Evolutionary conservation across 1,140 invertebrate genomes (phyloP).

Genomic region (Protaetia brevitarsis): DNA sequence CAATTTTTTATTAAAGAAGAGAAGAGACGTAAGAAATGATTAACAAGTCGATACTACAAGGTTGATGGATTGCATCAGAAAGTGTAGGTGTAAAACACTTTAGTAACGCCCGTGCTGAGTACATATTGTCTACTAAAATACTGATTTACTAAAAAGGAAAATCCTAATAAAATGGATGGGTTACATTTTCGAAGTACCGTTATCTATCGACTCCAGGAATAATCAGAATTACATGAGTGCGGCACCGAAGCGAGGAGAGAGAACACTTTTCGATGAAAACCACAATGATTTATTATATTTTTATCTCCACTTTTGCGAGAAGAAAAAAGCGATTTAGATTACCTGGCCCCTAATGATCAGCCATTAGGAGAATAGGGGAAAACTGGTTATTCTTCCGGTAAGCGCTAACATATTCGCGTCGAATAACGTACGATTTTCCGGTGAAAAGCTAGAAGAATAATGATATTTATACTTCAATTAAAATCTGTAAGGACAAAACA

Average conservation of each 20-base stretch:
- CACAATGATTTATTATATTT: slow-evolving; percentile 43
- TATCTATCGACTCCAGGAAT: slow-evolving; percentile 33
- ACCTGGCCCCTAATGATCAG: slow-evolving; percentile 41
- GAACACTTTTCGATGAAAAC: slow-evolving; percentile 26
- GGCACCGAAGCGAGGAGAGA: slow-evolving; percentile 21
- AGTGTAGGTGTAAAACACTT: no score
- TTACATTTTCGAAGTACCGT: slow-evolving; percentile 25
- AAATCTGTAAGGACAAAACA: background rate
- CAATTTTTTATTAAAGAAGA: no score
- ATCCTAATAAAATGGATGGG: slow-evolving; percentile 3
- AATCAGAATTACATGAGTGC: slow-evolving; percentile 39
- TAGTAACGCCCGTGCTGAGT: no score
- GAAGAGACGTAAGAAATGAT: no score
- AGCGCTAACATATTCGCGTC: slow-evolving; percentile 4
- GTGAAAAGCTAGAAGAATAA: background rate
- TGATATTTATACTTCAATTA: slow-evolving; percentile 2
- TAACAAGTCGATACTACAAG: no score
- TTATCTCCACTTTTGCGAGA: slow-evolving; percentile 34
- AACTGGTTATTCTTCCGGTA: slow-evolving; percentile 20
- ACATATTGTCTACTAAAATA: no score
- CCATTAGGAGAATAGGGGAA: slow-evolving; percentile 35
- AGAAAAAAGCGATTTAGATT: slow-evolving; percentile 40
- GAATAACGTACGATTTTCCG: slow-evolving; percentile 23
- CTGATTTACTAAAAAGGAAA: background rate
- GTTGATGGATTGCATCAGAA: no score